These are phyloP conservation scores for Cepaea hortensis DNA, from an alignment of 2,888 invertebrate genomes.

Conservation along the genomic window DNA sequence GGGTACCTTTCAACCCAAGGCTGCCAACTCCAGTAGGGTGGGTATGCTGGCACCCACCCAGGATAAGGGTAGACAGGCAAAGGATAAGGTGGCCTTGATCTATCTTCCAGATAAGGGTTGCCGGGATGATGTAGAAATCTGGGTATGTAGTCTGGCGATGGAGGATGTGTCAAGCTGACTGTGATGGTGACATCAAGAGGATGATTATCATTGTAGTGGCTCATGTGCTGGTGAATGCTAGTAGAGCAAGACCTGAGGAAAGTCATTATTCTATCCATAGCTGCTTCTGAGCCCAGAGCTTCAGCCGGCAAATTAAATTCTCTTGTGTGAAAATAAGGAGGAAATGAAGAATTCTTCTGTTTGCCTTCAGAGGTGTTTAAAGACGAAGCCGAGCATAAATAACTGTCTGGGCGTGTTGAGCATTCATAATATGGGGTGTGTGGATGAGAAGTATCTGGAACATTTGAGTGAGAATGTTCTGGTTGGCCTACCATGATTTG, in stretches of 20 bases:
- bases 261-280: conserved; percentile 13
- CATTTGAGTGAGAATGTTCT: too few species aligned
- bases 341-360: background rate
- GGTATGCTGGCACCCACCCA: background rate
- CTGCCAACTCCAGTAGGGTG: background rate
- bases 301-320: background rate
- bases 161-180: background rate
- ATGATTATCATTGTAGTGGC: background rate
- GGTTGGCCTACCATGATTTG: too few species aligned
- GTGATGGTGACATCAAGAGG: background rate
- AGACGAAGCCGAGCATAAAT: too few species aligned
- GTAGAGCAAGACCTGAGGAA: conserved; percentile 26
- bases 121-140: background rate
- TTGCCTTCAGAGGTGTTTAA: too few species aligned
- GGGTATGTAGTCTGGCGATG: background rate
- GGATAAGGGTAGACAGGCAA: background rate
- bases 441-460: too few species aligned
- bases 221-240: conserved; percentile 7
- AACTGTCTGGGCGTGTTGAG: too few species aligned
- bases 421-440: too few species aligned
- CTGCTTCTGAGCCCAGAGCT: background rate
- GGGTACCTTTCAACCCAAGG: conserved; percentile 4
- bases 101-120: background rate
- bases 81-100: background rate
- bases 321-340: background rate